phyloP scores from a whole-genome alignment of 2,888 invertebrate species.

The Meta bourneti region DNA sequence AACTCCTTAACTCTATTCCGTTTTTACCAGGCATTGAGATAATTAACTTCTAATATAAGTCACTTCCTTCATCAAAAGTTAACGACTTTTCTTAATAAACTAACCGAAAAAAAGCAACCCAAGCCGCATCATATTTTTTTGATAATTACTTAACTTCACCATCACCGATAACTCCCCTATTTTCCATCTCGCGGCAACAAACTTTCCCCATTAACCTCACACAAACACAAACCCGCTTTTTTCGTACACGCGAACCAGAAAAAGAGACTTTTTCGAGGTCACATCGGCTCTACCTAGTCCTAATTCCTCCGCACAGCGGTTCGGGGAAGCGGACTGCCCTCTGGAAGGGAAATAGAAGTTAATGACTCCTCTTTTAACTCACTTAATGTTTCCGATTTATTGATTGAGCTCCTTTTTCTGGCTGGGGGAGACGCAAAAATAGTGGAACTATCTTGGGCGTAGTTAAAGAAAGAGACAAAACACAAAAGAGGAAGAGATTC shows the following conservation, averaged over 20 bases:
- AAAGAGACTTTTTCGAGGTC: background rate
- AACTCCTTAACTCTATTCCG: too few species aligned
- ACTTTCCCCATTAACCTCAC: background rate
- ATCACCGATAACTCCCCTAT: background rate
- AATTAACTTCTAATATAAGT: background rate
- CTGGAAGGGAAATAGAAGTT: constrained; percentile 7
- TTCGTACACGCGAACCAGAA: background rate
- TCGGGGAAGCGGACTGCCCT: background rate
- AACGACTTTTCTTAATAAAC: background rate
- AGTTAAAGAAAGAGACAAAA: background rate
- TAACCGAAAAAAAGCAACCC: too few species aligned
- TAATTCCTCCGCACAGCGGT: background rate
- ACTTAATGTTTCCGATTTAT: constrained; percentile 39
- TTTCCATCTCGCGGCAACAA: background rate
- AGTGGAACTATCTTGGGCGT: background rate
- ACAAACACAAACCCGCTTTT: background rate
- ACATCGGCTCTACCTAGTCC: background rate
- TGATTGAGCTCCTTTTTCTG: constrained; percentile 12
- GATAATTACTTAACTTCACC: background rate
- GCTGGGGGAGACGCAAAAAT: background rate
- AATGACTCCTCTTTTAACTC: constrained; percentile 43
- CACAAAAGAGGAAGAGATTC: constrained; percentile 10
- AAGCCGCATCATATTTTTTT: too few species aligned
- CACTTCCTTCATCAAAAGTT: background rate
- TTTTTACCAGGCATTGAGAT: background rate